Evolutionary conservation across 2,113 vertebrate species (phyloP).

Genomic region (Lamprologus tigripictilis): DNA sequence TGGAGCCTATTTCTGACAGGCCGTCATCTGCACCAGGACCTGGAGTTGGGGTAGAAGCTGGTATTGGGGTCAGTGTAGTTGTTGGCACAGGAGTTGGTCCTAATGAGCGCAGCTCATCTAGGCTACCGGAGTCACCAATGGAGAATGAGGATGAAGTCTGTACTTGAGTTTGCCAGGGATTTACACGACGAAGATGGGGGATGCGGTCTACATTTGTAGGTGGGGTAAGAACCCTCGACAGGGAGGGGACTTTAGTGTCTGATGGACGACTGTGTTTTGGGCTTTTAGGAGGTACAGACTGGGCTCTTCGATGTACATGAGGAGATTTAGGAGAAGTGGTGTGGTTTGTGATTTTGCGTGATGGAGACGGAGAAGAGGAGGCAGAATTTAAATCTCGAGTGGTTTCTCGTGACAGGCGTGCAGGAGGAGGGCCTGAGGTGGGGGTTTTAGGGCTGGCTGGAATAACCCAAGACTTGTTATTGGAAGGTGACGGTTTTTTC

Average conservation of each 20-base stretch:
- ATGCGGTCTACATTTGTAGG: conserved; percentile 83
- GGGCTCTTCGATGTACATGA: conserved; percentile 69
- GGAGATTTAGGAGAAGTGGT: conserved; percentile 68
- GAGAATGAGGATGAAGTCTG: conserved; percentile 84
- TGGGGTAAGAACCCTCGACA: conserved; percentile 76
- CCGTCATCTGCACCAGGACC: conserved; percentile 30
- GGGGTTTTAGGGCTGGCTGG: conserved; percentile 60
- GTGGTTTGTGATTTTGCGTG: conserved; percentile 60
- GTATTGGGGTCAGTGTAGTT: neutral
- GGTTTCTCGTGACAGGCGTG: conserved; percentile 61
- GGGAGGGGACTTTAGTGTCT: conserved; percentile 68
- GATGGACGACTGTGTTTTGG: conserved; percentile 72
- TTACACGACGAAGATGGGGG: conserved; percentile 81
- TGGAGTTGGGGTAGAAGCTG: neutral
- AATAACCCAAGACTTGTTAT: conserved; percentile 76
- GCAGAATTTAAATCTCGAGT: conserved; percentile 62
- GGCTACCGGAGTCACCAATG: conserved; percentile 57
- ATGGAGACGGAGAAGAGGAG: conserved; percentile 75
- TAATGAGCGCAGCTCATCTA: conserved; percentile 39
- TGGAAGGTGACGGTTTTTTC: conserved; percentile 54
- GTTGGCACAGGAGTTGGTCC: conserved; percentile 21
- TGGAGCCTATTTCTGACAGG: conserved; percentile 60
- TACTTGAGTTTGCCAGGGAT: conserved; percentile 76
- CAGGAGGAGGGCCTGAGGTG: conserved; percentile 8
- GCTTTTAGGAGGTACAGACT: conserved; percentile 77